Conservation (phyloP, 1,140 invertebrate genomes). For the Nilaparvata lugens region DNA sequence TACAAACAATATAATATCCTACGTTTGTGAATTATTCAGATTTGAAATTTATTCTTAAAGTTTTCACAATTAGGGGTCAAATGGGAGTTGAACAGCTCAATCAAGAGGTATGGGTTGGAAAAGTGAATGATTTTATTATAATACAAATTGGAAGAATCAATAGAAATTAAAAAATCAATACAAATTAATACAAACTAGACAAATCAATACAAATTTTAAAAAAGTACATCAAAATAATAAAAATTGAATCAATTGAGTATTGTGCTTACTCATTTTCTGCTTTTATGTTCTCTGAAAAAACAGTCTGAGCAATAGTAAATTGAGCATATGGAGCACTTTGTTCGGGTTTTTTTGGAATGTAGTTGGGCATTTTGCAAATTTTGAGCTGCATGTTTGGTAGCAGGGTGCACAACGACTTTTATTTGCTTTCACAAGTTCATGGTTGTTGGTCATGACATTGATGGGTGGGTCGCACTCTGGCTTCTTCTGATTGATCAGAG, state of each 20-base stretch:
- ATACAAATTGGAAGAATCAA: not conserved
- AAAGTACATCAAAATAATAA: not conserved
- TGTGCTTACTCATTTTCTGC: not conserved
- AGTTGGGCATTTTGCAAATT: not conserved
- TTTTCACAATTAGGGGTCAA: too few species aligned
- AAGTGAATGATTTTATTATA: too few species aligned
- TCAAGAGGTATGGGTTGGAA: too few species aligned
- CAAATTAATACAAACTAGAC: not conserved
- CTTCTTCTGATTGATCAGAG: not conserved
- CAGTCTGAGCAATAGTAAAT: not conserved
- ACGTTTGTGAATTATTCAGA: not conserved
- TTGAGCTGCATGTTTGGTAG: not conserved
- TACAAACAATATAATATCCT: too few species aligned
- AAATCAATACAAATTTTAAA: not conserved
- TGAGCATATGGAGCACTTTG: not conserved
- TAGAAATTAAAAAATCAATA: not conserved
- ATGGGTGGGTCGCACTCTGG: not conserved
- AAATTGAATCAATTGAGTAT: not conserved
- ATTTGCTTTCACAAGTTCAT: not conserved
- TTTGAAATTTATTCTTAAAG: not conserved
- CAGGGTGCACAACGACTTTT: not conserved
- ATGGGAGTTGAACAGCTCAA: too few species aligned
- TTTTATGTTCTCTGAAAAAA: not conserved
- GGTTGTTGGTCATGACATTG: not conserved
- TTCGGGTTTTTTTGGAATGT: not conserved